These are phyloP conservation scores for Dexiosoma caninum DNA, from an alignment of 2,888 invertebrate species.

Conservation along the genomic window DNA sequence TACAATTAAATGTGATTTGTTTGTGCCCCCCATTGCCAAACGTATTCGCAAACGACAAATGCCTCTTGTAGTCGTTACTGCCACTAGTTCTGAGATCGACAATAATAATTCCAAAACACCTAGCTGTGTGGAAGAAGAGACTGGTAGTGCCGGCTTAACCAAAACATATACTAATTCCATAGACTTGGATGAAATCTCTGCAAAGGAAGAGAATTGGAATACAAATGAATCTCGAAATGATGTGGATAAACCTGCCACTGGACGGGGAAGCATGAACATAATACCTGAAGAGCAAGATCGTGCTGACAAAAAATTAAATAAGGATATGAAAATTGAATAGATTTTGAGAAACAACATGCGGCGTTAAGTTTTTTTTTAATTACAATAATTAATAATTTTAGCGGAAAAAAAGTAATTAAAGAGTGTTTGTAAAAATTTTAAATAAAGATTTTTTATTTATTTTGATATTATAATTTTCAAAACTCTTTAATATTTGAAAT, in stretches of 20 bases:
- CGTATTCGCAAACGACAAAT: conserved; percentile 75
- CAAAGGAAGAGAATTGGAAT: background rate
- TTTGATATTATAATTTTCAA: too few relatives aligned
- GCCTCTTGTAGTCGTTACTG: conserved; percentile 72
- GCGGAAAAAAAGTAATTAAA: too few relatives aligned
- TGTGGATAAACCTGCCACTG: background rate
- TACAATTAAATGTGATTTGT: conserved; percentile 80
- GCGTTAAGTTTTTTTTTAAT: background rate
- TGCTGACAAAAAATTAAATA: conserved; percentile 1
- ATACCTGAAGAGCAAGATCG: conserved; percentile 46
- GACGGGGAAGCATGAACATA: conserved; percentile 34
- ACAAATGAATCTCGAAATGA: conserved; percentile 1
- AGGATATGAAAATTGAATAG: background rate
- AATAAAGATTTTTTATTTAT: too few relatives aligned
- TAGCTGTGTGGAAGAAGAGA: conserved; percentile 61
- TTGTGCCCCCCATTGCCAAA: conserved; percentile 80
- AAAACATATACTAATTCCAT: conserved; percentile 47
- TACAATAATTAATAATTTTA: too few relatives aligned
- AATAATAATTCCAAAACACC: conserved; percentile 59
- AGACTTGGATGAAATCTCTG: conserved; percentile 36
- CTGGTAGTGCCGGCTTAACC: background rate
- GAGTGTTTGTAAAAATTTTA: too few relatives aligned
- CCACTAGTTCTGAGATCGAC: conserved; percentile 69
- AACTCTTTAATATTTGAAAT: too few relatives aligned
- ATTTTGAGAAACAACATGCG: background rate